Evolutionary conservation across 2,888 invertebrate species (phyloP).

Genomic region (Ennomos fuscantarius): DNA sequence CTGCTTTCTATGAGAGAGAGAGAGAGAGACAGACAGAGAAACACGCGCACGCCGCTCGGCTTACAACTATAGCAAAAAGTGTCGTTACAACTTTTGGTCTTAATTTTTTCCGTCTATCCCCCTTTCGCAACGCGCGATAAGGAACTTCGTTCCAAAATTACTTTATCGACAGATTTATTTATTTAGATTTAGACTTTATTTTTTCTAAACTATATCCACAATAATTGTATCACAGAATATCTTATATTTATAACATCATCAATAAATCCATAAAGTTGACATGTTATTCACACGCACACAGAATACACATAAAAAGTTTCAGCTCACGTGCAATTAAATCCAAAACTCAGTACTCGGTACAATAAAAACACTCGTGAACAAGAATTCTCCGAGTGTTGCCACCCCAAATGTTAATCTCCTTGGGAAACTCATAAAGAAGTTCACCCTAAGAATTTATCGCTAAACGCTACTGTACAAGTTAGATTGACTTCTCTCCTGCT

Average conservation of each 20-base stretch:
- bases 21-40: too few relatives aligned
- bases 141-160: conserved; percentile 19
- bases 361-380: conserved; percentile 27
- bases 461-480: conserved; percentile 61
- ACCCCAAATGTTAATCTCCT: conserved; percentile 40
- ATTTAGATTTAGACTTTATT: too few relatives aligned
- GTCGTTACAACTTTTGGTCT: conserved; percentile 4
- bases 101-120: conserved; percentile 26
- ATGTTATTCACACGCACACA: not conserved
- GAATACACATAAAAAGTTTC: too few relatives aligned
- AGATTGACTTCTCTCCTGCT: conserved; percentile 60
- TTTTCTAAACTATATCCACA: too few relatives aligned
- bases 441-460: conserved; percentile 56
- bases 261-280: not conserved
- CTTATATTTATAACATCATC: not conserved
- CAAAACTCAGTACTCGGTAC: conserved; percentile 11
- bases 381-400: conserved; percentile 29
- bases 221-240: too few relatives aligned
- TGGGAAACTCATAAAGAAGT: conserved; percentile 50
- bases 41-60: too few relatives aligned
- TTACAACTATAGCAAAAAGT: too few relatives aligned
- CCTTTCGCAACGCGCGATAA: conserved; percentile 29
- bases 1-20: too few relatives aligned
- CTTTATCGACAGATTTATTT: too few relatives aligned
- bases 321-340: conserved; percentile 3